phyloP scores from a whole-genome alignment of 2,888 invertebrate genomes.

The Tryphoninae sp. region DNA sequence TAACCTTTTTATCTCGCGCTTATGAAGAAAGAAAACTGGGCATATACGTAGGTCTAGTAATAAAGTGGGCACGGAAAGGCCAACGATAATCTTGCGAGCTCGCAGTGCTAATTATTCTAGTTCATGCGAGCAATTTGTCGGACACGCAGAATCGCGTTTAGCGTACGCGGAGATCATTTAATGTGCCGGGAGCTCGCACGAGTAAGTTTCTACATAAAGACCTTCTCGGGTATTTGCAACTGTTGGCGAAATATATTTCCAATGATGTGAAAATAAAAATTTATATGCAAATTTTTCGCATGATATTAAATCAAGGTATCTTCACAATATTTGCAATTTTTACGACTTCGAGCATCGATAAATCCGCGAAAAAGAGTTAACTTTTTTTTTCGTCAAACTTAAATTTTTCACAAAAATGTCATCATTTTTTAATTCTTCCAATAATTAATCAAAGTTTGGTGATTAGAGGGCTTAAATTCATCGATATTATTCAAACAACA shows the following conservation, averaged over 20 bases:
- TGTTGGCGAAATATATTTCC: conserved; percentile 71
- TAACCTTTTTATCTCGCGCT: too few species aligned
- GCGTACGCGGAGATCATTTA: conserved; percentile 69
- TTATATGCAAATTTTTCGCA: too few species aligned
- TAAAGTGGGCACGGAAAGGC: conserved; percentile 39
- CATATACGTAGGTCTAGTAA: neutral
- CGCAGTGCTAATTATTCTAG: conserved; percentile 79
- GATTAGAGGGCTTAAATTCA: too few species aligned
- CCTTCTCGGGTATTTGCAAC: conserved; percentile 78
- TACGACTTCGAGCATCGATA: neutral
- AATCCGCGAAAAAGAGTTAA: neutral
- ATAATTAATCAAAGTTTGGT: too few species aligned
- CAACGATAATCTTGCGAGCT: conserved; percentile 65
- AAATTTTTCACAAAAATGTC: too few species aligned
- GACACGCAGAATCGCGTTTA: conserved; percentile 69
- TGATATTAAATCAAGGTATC: too few species aligned
- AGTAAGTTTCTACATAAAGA: conserved; percentile 52
- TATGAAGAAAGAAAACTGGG: conserved; percentile 21
- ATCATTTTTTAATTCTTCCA: too few species aligned
- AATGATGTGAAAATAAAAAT: conserved; percentile 31
- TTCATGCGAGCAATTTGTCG: conserved; percentile 79
- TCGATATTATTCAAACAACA: too few species aligned
- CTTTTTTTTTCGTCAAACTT: too few species aligned
- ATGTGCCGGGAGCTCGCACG: conserved; percentile 67
- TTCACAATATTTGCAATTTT: neutral